These are phyloP conservation scores for Plutella xylostella DNA, from an alignment of 2,888 invertebrate genomes.

Conservation along the genomic window DNA sequence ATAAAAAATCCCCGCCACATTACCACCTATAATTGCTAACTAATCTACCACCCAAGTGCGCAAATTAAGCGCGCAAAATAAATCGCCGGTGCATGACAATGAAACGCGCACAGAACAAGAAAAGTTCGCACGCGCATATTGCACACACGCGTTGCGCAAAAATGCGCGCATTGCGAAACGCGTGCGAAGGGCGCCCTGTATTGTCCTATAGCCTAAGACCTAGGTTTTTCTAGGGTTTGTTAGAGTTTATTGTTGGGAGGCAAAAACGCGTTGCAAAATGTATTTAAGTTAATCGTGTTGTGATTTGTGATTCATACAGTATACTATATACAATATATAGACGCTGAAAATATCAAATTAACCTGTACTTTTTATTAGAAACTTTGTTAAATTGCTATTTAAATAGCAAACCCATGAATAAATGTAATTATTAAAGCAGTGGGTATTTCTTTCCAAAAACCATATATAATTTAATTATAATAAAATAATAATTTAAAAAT, in stretches of 20 bases:
- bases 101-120: conserved; percentile 40
- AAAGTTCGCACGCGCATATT: conserved; percentile 49
- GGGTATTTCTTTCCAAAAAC: no score
- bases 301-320: no score
- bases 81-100: conserved; percentile 40
- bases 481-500: no score
- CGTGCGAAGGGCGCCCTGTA: neutral
- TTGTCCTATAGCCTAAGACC: neutral
- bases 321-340: neutral
- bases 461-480: no score
- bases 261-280: neutral
- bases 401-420: no score
- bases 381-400: no score
- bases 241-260: neutral
- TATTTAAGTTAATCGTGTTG: no score
- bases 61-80: neutral
- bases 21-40: no score
- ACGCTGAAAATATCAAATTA: neutral
- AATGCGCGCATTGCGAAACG: neutral
- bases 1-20: no score
- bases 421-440: no score
- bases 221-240: neutral
- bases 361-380: no score
- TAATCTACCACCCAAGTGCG: no score
- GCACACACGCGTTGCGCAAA: conserved; percentile 21